phyloP scores from a whole-genome alignment of 1,140 invertebrate genomes.

The Microplitis demolitor region DNA sequence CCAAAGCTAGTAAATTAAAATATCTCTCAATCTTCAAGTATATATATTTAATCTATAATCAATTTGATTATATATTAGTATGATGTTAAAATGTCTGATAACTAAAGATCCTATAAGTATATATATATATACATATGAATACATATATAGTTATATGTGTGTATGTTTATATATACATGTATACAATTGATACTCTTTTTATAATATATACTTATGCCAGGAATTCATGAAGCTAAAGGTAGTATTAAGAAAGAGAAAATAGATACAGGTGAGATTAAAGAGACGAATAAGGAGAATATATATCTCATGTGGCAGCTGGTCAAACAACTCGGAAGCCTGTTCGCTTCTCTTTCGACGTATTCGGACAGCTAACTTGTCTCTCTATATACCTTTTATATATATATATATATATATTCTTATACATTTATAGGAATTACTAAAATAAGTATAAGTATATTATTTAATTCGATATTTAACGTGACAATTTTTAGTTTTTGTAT shows the following conservation, averaged over 20 bases:
- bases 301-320: constrained; percentile 38
- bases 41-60: not conserved
- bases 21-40: not conserved
- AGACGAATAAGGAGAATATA: not conserved
- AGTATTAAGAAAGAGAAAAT: constrained; percentile 20
- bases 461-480: too few species aligned
- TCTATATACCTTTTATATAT: not conserved
- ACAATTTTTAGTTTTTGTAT: too few species aligned
- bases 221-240: constrained; percentile 2
- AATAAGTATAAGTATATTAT: too few species aligned
- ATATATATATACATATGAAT: not conserved
- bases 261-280: not conserved
- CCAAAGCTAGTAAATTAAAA: too few species aligned
- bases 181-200: not conserved
- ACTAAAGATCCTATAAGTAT: not conserved
- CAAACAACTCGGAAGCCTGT: constrained; percentile 43
- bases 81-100: too few species aligned
- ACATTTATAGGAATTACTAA: too few species aligned
- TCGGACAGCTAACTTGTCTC: constrained; percentile 17
- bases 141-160: not conserved
- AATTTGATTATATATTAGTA: not conserved
- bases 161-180: not conserved
- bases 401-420: not conserved
- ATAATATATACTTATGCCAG: not conserved
- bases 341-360: constrained; percentile 31